Base-by-base conservation (phyloP, 1,140 invertebrate genomes). In the Myzus persicae region DNA sequence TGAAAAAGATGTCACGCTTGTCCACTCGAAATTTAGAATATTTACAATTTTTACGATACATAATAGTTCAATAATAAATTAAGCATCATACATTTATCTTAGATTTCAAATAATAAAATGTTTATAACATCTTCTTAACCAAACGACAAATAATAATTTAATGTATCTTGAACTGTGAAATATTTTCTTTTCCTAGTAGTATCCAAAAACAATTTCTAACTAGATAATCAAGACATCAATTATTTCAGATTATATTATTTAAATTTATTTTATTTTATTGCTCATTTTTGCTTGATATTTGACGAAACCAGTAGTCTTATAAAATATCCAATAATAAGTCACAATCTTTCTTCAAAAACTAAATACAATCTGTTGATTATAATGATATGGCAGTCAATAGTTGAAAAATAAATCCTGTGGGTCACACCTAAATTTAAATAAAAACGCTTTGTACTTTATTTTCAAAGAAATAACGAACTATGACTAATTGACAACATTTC, bases 381-480 rank as follows among this genome's bases (percentile, higher is more conserved):
- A 20, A 82, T 82, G 20, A 9, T 38, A 38, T 24, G 36, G 9
- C 36, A 38, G 18, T 82, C 20, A 22, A 20, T 22, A n/a, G n/a
- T 81, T 20, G 1, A 81, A 36, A 36, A 85, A 9, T 85, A 44
- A 5, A 85, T 85, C 8, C 11, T 44, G 8, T 44, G 14, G 26
- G 38, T 44, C 42, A 26, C 5, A 87, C 14, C 2, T 8, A 36
- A 46, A 85, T 46, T 44, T 31, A 20, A 44, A 85, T 40, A 85
- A 87, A 87, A 54, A 54, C 24, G 6, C 36, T 40, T 54, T 51
- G 22, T 89, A 54, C 38, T 24, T 38, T 54, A 31, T 54, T 89
- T 89, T 54, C 7, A 90, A 90, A 42, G 31, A 42, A 59, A 90
- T 90, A 90, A 67, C 18, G 89, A 90, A 90, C 54, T 42, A 42